A percentile compares a stretch with the other conserved stretches of the same genome.
These are phyloP conservation scores for Atethmia centrago DNA, from an alignment of 2,888 invertebrate genomes.

Conservation along the genomic window DNA sequence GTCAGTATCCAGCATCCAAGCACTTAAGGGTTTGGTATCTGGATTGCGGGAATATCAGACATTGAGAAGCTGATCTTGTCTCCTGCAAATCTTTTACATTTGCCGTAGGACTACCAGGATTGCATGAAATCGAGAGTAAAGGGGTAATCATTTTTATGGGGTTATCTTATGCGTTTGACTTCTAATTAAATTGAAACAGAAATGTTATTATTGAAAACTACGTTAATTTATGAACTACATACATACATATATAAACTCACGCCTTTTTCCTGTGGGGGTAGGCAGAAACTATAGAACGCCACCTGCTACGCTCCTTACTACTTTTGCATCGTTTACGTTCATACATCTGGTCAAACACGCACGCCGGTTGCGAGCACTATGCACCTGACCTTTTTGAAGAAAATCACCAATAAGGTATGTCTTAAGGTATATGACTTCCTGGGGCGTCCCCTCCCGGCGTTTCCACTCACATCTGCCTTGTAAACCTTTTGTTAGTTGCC, in stretches of 20 bases:
- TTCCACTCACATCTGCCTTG: too few species aligned
- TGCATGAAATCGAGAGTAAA: neutral
- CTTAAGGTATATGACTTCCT: too few species aligned
- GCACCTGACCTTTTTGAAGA: neutral
- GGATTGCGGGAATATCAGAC: slow-evolving; percentile 7
- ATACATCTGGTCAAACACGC: neutral
- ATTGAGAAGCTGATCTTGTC: slow-evolving; percentile 28
- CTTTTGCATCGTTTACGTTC: neutral
- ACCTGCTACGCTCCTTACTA: neutral
- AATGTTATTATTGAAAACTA: too few species aligned
- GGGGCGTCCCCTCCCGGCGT: too few species aligned
- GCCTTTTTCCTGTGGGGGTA: neutral
- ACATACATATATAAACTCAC: neutral
- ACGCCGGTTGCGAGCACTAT: neutral
- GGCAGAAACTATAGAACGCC: neutral
- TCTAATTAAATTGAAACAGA: too few species aligned
- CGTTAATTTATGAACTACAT: too few species aligned
- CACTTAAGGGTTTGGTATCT: slow-evolving; percentile 21
- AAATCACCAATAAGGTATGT: neutral
- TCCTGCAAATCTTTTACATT: neutral
- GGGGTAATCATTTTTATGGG: neutral
- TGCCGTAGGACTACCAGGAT: neutral
- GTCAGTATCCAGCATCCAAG: slow-evolving; percentile 1
- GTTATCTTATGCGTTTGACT: neutral
- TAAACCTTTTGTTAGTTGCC: too few species aligned